Conservation (phyloP, 2,797 vertebrate genomes). For the Rachycentron canadum region DNA sequence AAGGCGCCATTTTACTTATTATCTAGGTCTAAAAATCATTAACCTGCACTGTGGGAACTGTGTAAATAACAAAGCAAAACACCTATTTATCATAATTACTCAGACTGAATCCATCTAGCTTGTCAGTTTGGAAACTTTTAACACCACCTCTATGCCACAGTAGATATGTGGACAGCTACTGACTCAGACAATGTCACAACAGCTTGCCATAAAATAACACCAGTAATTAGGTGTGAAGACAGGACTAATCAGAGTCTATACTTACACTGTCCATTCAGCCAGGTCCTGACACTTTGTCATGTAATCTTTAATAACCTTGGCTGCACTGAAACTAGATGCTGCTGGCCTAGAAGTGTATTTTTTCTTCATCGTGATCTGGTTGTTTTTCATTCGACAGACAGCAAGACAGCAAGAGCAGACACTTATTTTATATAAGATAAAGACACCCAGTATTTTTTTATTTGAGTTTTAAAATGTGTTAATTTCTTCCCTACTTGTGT, state of each 20-base stretch:
- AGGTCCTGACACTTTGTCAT: slow-evolving; percentile 56
- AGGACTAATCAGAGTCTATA: slow-evolving; percentile 56
- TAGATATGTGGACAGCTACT: slow-evolving; percentile 20
- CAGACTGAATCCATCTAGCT: slow-evolving; percentile 6
- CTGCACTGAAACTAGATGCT: slow-evolving; percentile 54
- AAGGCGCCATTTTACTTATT: slow-evolving; percentile 17
- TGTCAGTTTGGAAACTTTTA: slow-evolving; percentile 32
- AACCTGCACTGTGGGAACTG: neutral
- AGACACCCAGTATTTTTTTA: neutral
- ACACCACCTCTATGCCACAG: slow-evolving; percentile 20
- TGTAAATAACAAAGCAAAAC: slow-evolving; percentile 7
- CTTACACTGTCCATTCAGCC: slow-evolving; percentile 53
- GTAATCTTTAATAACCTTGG: slow-evolving; percentile 59
- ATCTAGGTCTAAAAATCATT: slow-evolving; percentile 22
- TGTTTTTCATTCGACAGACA: slow-evolving; percentile 50
- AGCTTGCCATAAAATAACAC: slow-evolving; percentile 57
- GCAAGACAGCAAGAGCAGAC: neutral
- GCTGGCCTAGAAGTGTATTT: slow-evolving; percentile 19
- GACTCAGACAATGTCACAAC: slow-evolving; percentile 45
- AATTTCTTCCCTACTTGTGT: neutral
- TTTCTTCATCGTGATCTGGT: slow-evolving; percentile 32
- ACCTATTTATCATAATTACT: slow-evolving; percentile 4
- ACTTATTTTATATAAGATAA: slow-evolving; percentile 13
- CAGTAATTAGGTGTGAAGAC: slow-evolving; percentile 65
- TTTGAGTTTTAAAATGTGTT: neutral